A percentile compares a stretch with the other conserved stretches of the same genome.
Evolutionary conservation across 2,888 invertebrate genomes (phyloP).

Genomic region (Anaspis maculata): DNA sequence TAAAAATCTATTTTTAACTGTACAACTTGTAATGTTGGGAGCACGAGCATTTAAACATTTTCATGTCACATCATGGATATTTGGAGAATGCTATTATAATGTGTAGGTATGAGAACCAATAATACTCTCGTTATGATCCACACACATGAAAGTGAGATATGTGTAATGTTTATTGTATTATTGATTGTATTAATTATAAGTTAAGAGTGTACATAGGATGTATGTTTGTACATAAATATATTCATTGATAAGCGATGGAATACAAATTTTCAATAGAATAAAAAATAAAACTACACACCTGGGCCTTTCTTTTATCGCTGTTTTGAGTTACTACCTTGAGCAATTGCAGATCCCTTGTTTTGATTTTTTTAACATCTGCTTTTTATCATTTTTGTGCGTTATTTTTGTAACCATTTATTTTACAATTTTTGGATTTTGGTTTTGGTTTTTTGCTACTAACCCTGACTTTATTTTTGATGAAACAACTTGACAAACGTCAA

Average conservation of each 20-base stretch:
- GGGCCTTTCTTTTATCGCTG: slow-evolving; percentile 10
- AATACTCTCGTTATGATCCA: slow-evolving; percentile 24
- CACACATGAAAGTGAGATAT: slow-evolving; percentile 28
- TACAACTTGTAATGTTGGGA: too few relatives aligned
- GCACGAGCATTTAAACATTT: too few relatives aligned
- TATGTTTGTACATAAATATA: slow-evolving; percentile 47
- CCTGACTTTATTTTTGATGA: too few relatives aligned
- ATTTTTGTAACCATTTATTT: slow-evolving; percentile 12
- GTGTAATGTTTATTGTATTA: slow-evolving; percentile 24
- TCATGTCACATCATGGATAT: too few relatives aligned
- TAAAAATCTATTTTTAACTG: too few relatives aligned
- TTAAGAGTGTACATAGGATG: slow-evolving; percentile 43
- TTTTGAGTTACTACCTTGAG: slow-evolving; percentile 6
- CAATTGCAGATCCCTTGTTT: too few relatives aligned
- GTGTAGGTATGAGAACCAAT: slow-evolving; percentile 20
- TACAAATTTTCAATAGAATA: slow-evolving; percentile 44
- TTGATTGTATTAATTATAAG: slow-evolving; percentile 31
- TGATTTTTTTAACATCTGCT: too few relatives aligned
- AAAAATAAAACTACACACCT: slow-evolving; percentile 34
- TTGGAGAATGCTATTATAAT: too few relatives aligned
- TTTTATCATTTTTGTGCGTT: too few relatives aligned
- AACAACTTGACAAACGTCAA: too few relatives aligned
- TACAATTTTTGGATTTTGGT: slow-evolving; percentile 8
- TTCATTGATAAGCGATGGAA: slow-evolving; percentile 41
- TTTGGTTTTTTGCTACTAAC: slow-evolving; percentile 5